Conservation (phyloP, 2,888 invertebrate genomes). For the Caprella mutica region DNA sequence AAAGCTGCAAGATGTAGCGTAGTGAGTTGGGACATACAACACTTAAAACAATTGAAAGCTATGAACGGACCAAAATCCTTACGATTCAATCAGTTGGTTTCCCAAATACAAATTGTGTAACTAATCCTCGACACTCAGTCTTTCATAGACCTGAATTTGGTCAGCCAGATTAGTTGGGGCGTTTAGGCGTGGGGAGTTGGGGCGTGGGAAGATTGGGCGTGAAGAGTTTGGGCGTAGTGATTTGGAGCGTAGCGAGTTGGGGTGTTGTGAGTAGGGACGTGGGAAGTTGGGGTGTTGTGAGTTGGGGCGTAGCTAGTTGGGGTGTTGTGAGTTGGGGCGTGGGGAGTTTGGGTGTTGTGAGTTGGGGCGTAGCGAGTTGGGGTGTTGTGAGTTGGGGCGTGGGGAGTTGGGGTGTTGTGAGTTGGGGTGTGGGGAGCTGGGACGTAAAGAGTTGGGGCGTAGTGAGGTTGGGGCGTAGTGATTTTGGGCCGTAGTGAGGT, state of each 20-base stretch:
- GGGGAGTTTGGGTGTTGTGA: not conserved
- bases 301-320: not conserved
- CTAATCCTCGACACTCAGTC: no score
- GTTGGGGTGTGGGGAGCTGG: not conserved
- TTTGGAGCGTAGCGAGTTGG: not conserved
- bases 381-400: not conserved
- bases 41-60: no score
- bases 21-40: no score
- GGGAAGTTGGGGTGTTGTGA: not conserved
- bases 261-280: not conserved
- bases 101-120: no score
- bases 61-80: no score
- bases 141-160: no score
- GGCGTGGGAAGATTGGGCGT: not conserved
- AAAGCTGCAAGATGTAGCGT: slow-evolving; percentile 29
- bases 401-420: not conserved
- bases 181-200: not conserved
- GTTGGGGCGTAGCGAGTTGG: not conserved
- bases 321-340: not conserved
- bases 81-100: no score
- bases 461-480: not conserved
- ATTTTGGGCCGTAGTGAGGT: no score
- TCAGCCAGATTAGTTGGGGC: no score
- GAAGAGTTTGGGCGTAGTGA: not conserved
- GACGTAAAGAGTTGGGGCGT: not conserved